Evolutionary conservation across 1,140 invertebrate species (phyloP), one percentile per base, ranked within the genome.

Genomic region (Sweltsa coloradensis): DNA sequence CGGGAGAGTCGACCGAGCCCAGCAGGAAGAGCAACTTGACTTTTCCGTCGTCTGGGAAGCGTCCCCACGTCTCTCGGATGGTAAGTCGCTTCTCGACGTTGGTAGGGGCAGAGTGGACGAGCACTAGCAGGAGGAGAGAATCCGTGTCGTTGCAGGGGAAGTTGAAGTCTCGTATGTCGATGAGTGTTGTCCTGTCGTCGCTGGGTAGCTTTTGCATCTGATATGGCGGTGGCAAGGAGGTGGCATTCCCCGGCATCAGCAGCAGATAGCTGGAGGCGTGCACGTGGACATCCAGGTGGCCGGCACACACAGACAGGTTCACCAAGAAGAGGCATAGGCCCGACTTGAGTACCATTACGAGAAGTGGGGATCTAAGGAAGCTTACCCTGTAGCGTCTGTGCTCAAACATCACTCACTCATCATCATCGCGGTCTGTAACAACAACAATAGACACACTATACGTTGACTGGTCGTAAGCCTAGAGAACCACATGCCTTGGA

Each of bases 41-140:
- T n/a, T n/a, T n/a, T n/a, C n/a, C n/a, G 27, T 55, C 59, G 9
- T 51, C 58, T 42, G 11, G 62, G 54, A 47, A 59, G 59, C 3
- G 72, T 0, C 58, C 83, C 84, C 83, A 87, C 0, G 83, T 85
- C 27, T 72, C 65, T 2, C 84, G 62, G 18, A 87, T 78, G 0
- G 73, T 56, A 5, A 66, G 58, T 9, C 84, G 67, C 53, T 80
- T 78, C 0, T 64, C 62, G 21, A 64, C 65, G 59, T 87, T 81
- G 9, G 52, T 51, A 0, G 81, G 79, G 2, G 78, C 75, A 1
- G 81, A 81, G 53, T 85, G 79, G 2, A 87, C 67, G 34, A 85
- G 55, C 19, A 83, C 70, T 7, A 85, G 53, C 24, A 82, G 51
- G 19, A 77, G 55, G 7, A 70, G 70, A 21, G 56, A 66, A n/a